Conservation (phyloP, 2,888 invertebrate genomes). For the Scaptodrosophila latifasciaeformis region DNA sequence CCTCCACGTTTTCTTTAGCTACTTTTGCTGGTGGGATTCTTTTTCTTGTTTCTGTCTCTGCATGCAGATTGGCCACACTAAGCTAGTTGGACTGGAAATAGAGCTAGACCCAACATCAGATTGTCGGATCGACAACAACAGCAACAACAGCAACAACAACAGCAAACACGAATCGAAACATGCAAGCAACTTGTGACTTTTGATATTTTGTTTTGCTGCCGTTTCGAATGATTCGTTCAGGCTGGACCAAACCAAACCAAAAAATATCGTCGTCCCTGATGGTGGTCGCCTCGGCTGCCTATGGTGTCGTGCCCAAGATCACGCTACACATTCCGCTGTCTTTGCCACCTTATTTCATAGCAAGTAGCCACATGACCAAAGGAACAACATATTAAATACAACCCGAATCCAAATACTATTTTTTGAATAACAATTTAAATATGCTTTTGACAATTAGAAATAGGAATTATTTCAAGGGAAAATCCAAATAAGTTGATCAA, state of each 20-base stretch:
- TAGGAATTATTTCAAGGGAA: too few relatives aligned
- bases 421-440: too few relatives aligned
- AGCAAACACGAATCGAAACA: not conserved
- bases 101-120: too few relatives aligned
- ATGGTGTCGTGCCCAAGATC: conserved; percentile 33
- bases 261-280: conserved; percentile 8
- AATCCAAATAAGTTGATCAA: too few relatives aligned
- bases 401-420: too few relatives aligned
- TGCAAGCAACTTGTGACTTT: not conserved
- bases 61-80: conserved; percentile 43
- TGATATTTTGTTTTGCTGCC: not conserved
- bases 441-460: too few relatives aligned
- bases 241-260: too few relatives aligned
- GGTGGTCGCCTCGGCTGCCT: conserved; percentile 14
- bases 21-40: conserved; percentile 2
- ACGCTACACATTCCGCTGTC: conserved; percentile 54
- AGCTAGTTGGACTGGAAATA: too few relatives aligned
- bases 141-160: not conserved
- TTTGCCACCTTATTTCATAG: conserved; percentile 65
- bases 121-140: not conserved
- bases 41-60: too few relatives aligned
- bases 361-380: too few relatives aligned
- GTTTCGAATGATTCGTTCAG: not conserved
- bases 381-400: too few relatives aligned
- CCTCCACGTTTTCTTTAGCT: not conserved